Evolutionary conservation across 1,140 invertebrate species (phyloP).

Genomic region (Melipona quadrifasciata): DNA sequence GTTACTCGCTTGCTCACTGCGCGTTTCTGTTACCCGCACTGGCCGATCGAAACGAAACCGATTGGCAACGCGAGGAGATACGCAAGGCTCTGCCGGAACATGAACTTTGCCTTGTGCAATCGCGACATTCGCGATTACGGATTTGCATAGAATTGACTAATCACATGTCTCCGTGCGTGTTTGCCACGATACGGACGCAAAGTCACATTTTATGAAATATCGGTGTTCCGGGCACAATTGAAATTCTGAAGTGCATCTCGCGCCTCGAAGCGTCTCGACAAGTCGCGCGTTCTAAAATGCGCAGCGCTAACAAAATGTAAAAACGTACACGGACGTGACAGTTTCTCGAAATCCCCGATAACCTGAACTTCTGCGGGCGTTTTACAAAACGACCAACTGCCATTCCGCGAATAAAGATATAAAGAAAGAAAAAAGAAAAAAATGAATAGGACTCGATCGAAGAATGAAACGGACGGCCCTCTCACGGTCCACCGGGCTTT

Average conservation of each 20-base stretch:
- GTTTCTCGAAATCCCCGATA: neutral
- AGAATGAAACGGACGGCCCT: slow-evolving; percentile 31
- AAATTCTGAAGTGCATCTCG: too few species aligned
- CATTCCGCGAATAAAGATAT: neutral
- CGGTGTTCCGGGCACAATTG: too few species aligned
- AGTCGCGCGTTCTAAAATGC: too few species aligned
- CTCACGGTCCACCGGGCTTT: slow-evolving; percentile 32
- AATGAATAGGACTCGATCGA: neutral
- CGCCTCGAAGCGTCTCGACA: too few species aligned
- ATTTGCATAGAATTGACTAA: too few species aligned
- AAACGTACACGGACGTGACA: neutral
- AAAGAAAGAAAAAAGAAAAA: neutral
- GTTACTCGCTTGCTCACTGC: too few species aligned
- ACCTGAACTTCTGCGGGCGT: slow-evolving; percentile 28
- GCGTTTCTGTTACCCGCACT: neutral
- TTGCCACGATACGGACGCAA: too few species aligned
- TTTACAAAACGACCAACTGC: slow-evolving; percentile 24
- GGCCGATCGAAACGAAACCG: neutral
- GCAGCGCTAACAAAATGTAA: neutral
- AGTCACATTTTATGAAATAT: too few species aligned
- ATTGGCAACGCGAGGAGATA: neutral
- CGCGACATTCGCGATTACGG: too few species aligned
- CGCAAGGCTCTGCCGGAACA: neutral
- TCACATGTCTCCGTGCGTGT: too few species aligned
- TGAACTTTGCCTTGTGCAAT: neutral